Evolutionary conservation across 2,113 vertebrate genomes (phyloP).

Genomic region (Cygnus buccinator): DNA sequence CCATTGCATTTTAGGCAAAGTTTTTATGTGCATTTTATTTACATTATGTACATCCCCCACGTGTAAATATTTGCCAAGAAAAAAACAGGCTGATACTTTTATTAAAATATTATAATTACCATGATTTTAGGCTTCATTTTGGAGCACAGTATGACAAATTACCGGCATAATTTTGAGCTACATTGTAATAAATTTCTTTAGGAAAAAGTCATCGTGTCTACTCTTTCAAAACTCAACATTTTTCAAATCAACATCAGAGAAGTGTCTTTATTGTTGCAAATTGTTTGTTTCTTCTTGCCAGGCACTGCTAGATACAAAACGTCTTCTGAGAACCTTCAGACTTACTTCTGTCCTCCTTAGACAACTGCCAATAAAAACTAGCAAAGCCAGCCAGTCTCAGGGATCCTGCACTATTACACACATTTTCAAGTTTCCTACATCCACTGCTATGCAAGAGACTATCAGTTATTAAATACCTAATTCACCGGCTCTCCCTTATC

Average conservation of each 20-base stretch:
- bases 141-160: not conserved
- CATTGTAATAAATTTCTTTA: not conserved
- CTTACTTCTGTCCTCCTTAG: not conserved
- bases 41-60: not conserved
- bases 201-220: not conserved
- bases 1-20: not conserved
- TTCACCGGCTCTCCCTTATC: not conserved
- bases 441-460: not conserved
- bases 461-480: not conserved
- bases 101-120: not conserved
- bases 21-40: not conserved
- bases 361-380: slow-evolving; percentile 9
- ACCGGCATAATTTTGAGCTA: not conserved
- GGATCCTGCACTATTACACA: not conserved
- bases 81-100: not conserved
- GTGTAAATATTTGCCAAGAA: not conserved
- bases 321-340: not conserved
- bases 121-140: not conserved
- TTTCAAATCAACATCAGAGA: not conserved
- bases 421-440: not conserved
- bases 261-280: not conserved
- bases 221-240: not conserved
- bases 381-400: not conserved
- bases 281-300: not conserved
- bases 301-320: not conserved